Percentiles rank a stretch among this genome's conserved stretches.
Evolutionary conservation across 92 coral and sea anemone species (phyloP).

Genomic region (Montipora capitata): DNA sequence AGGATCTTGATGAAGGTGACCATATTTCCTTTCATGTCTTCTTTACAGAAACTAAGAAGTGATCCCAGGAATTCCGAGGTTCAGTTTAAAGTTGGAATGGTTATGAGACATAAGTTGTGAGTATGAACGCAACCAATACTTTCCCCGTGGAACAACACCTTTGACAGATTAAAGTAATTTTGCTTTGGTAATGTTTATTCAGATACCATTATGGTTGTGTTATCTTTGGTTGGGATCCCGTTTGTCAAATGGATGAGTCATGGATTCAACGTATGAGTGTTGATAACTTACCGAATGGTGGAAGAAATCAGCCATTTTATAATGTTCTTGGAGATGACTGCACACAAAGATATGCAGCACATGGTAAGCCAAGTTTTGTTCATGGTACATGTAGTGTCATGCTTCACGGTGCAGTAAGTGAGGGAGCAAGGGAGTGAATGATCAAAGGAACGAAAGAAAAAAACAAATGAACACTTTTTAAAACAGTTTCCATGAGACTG

Average conservation of each 20-base stretch:
- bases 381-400: neutral
- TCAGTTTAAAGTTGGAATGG: slow-evolving; percentile 89
- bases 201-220: slow-evolving; percentile 96
- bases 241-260: slow-evolving; percentile 86
- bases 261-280: slow-evolving; percentile 97
- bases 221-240: slow-evolving; percentile 95
- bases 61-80: slow-evolving; percentile 78
- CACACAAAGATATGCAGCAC: slow-evolving; percentile 89
- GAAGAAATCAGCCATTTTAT: slow-evolving; percentile 94
- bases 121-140: neutral
- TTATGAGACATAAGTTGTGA: slow-evolving; percentile 93
- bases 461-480: too few species aligned
- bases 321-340: slow-evolving; percentile 96
- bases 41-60: slow-evolving; percentile 81
- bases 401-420: too few species aligned
- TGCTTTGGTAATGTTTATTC: neutral
- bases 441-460: too few species aligned
- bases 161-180: neutral
- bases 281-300: slow-evolving; percentile 77
- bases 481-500: too few species aligned
- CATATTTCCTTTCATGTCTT: neutral
- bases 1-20: too few species aligned
- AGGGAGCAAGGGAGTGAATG: too few species aligned
- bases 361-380: slow-evolving; percentile 63
- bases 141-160: neutral